Evolutionary conservation across 2,113 vertebrate species (phyloP).

Genomic region (Cyanistes caeruleus): DNA sequence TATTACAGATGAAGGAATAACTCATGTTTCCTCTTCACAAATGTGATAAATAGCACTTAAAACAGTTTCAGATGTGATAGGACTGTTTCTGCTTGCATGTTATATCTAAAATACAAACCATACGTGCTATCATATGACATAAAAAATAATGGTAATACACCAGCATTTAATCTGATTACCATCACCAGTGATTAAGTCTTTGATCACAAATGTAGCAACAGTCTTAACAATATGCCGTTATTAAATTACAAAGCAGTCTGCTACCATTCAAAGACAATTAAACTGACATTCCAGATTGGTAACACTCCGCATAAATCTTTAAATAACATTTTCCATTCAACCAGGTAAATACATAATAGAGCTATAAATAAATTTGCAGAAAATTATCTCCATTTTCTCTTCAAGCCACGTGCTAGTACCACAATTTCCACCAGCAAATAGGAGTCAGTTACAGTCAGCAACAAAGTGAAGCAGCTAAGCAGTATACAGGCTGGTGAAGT

Average conservation of each 20-base stretch:
- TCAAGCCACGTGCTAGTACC: not conserved
- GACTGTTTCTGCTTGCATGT: slow-evolving; percentile 12
- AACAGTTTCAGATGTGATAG: not conserved
- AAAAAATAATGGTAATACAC: slow-evolving; percentile 3
- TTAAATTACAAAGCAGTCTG: slow-evolving; percentile 24
- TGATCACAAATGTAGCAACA: not conserved
- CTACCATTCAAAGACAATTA: not conserved
- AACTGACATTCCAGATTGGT: not conserved
- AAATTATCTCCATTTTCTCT: not conserved
- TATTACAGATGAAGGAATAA: slow-evolving; percentile 10
- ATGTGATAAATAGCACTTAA: not conserved
- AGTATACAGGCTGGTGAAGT: not conserved
- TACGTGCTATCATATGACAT: not conserved
- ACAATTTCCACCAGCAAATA: not conserved
- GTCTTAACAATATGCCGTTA: not conserved
- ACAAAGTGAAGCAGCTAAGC: not conserved
- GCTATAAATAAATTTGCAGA: not conserved
- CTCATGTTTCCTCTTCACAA: not conserved
- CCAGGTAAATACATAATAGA: not conserved
- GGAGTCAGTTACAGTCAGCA: not conserved
- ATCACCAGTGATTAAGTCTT: not conserved
- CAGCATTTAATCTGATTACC: not conserved
- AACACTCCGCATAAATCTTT: not conserved
- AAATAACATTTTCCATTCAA: not conserved
- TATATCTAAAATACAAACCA: slow-evolving; percentile 1